Percentiles rank a stretch among this genome's conserved stretches.
Conservation (phyloP, 2,888 invertebrate species). For the Stenotaenia linearis region DNA sequence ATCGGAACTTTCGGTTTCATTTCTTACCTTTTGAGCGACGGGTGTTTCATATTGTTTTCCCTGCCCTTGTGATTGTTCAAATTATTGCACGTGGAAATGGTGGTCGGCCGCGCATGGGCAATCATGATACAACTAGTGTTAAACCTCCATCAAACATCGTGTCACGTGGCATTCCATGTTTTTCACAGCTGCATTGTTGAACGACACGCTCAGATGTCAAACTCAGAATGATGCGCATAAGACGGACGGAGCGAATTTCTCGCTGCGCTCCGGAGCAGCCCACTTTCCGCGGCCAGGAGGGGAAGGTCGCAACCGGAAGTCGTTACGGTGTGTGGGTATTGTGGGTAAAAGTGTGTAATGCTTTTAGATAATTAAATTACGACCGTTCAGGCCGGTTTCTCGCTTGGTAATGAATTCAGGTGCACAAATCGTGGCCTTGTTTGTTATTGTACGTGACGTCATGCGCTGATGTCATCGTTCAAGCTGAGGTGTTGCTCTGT, state of each 20-base stretch:
- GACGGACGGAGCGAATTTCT: not conserved
- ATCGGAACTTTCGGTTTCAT: not conserved
- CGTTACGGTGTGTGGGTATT: not conserved
- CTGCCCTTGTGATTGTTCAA: not conserved
- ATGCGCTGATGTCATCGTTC: too few species aligned
- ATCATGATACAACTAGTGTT: too few species aligned
- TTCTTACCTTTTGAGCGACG: slow-evolving; percentile 2
- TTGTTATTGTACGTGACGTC: too few species aligned
- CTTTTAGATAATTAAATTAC: not conserved
- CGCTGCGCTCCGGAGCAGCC: not conserved
- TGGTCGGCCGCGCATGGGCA: not conserved
- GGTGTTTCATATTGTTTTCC: slow-evolving; percentile 10
- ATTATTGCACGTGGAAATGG: not conserved
- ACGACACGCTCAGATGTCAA: not conserved
- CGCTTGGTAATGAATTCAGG: not conserved
- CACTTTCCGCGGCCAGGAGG: not conserved
- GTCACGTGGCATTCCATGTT: not conserved
- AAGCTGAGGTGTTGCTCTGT: too few species aligned
- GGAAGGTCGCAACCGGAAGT: not conserved
- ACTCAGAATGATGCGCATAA: not conserved
- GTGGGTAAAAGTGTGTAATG: too few species aligned
- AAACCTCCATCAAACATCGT: too few species aligned
- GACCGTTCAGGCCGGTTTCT: not conserved
- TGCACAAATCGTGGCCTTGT: too few species aligned
- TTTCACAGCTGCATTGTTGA: not conserved